Percentiles rank a stretch among this genome's conserved stretches.
phyloP scores from a whole-genome alignment of 2,888 invertebrate species.

The Drosophila diplacantha region DNA sequence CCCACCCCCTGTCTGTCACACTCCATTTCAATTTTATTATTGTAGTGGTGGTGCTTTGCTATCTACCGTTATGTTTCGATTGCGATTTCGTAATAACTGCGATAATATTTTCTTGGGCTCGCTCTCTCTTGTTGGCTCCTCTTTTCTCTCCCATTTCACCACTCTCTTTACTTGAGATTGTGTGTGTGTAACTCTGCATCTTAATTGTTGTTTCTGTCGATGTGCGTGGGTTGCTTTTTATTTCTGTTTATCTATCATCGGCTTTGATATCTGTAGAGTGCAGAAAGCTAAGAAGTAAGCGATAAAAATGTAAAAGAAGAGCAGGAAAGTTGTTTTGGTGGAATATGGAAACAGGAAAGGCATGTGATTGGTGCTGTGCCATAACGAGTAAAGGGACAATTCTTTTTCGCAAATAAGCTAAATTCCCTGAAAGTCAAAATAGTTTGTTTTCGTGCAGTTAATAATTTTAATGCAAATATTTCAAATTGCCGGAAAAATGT shows the following conservation, averaged over 20 bases:
- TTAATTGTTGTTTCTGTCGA: constrained; percentile 22
- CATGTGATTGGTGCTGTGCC: constrained; percentile 36
- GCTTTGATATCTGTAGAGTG: constrained; percentile 20
- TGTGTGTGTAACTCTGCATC: constrained; percentile 44
- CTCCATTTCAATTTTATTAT: constrained; percentile 48
- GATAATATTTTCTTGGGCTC: constrained; percentile 55
- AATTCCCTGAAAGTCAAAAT: neutral
- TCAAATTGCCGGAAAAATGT: neutral
- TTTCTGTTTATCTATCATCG: constrained; percentile 47
- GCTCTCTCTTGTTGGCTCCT: constrained; percentile 41
- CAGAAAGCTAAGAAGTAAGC: constrained; percentile 1
- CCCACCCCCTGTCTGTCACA: constrained; percentile 17
- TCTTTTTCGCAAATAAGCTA: neutral
- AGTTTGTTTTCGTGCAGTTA: too few relatives aligned
- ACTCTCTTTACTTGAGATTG: constrained; percentile 12
- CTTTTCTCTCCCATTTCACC: constrained; percentile 21
- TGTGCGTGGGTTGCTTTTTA: constrained; percentile 57
- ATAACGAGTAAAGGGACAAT: neutral
- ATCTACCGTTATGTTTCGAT: constrained; percentile 70
- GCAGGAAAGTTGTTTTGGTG: constrained; percentile 7
- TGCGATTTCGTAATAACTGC: constrained; percentile 70
- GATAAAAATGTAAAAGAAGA: neutral
- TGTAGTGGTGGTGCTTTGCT: constrained; percentile 48
- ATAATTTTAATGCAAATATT: too few relatives aligned
- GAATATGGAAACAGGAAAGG: constrained; percentile 26